These are phyloP conservation scores for Delichon dasypus DNA, from an alignment of 2,797 vertebrate species.

Conservation along the genomic window DNA sequence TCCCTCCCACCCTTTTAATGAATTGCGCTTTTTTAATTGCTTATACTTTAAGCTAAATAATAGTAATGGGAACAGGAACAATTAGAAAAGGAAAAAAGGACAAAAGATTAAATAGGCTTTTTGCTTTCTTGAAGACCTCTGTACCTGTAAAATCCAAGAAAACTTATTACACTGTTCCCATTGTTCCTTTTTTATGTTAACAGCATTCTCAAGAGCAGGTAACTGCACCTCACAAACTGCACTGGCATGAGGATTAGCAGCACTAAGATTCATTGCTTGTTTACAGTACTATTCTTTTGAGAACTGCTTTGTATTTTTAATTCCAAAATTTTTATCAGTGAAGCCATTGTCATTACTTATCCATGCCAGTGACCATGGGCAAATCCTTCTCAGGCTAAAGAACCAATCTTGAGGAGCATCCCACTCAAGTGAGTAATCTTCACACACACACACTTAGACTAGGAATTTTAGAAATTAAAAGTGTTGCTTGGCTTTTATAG, in stretches of 20 bases:
- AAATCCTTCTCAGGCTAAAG: background rate
- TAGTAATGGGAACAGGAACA: background rate
- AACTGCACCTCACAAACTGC: slow-evolving; percentile 8
- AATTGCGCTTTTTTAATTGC: background rate
- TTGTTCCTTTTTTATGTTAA: background rate
- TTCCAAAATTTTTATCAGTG: slow-evolving; percentile 52
- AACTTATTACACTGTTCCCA: background rate
- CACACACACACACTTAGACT: background rate
- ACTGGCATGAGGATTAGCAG: background rate
- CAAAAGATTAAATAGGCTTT: background rate
- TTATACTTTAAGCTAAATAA: background rate
- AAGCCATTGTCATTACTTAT: background rate
- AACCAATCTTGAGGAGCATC: background rate
- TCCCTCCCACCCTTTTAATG: too few species aligned
- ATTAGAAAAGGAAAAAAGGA: background rate
- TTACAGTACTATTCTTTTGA: slow-evolving; percentile 21
- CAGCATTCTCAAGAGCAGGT: slow-evolving; percentile 12
- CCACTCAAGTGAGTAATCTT: background rate
- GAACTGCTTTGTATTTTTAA: background rate
- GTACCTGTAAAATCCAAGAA: background rate
- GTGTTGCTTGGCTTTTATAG: background rate
- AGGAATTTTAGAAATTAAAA: background rate
- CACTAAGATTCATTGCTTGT: background rate
- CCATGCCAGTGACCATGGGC: too few species aligned
- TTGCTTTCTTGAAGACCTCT: background rate